phyloP scores from a whole-genome alignment of 2,888 invertebrate species.

The Epistrophe eligans region DNA sequence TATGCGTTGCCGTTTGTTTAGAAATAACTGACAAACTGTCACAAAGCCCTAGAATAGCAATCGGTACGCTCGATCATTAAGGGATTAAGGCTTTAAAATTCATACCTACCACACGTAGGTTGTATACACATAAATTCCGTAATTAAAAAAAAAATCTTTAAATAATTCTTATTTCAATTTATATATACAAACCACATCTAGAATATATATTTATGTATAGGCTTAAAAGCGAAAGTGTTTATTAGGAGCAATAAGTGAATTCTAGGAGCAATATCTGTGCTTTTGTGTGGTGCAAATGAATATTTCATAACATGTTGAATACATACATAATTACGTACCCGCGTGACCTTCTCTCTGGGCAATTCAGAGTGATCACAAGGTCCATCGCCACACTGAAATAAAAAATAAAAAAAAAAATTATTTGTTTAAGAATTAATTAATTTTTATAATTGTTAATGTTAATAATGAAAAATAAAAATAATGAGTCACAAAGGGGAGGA shows the following conservation, averaged over 20 bases:
- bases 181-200: conserved; percentile 47
- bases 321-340: conserved; percentile 80
- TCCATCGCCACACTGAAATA: conserved; percentile 82
- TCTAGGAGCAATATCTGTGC: conserved; percentile 53
- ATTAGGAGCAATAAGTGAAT: conserved; percentile 48
- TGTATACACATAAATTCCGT: too few relatives aligned
- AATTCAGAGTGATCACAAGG: conserved; percentile 83
- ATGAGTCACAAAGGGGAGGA: too few relatives aligned
- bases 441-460: too few relatives aligned
- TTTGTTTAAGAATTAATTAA: background rate
- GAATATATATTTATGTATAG: conserved; percentile 28
- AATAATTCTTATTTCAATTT: too few relatives aligned
- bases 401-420: conserved; percentile 14
- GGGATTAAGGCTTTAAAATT: too few relatives aligned
- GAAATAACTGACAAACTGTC: too few relatives aligned
- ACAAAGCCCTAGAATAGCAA: too few relatives aligned
- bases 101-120: too few relatives aligned
- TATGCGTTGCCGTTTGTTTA: too few relatives aligned
- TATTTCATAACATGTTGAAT: conserved; percentile 67
- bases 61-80: too few relatives aligned
- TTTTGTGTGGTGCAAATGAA: conserved; percentile 55
- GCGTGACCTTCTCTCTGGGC: conserved; percentile 82
- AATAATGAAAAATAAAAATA: too few relatives aligned
- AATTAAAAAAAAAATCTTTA: too few relatives aligned
- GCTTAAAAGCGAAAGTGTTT: conserved; percentile 51